Base-by-base conservation (phyloP, 2,888 invertebrate genomes). In the Patella depressa region DNA sequence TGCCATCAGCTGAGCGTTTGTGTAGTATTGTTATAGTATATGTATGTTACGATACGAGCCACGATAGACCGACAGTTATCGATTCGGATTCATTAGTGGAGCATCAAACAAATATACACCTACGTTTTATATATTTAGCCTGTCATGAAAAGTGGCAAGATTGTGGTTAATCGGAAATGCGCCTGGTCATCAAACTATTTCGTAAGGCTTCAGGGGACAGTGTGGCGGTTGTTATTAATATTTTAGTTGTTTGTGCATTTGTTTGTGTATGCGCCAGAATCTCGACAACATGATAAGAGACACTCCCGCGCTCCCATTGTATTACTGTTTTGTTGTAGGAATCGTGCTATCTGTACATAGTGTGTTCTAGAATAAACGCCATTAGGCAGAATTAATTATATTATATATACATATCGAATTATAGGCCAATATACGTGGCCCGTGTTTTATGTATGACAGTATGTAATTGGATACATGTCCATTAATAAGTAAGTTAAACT, bases 31-130 rank as follows among this genome's bases (percentile, higher is more conserved):
- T 70, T 34, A 72, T 54, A 19, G 29, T 55, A 75, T 5, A 15
- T 69, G 24, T n/a, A 72, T 72, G 71, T 71, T 73, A 70, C 72
- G 53, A 70, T 45, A 45, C 45, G 65, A 65, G 65, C 19, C 19
- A 65, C 65, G 24, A 24, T 65, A 65, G 65, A 65, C 65, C 65
- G 65, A 65, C 19, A 65, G 65, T 19, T 65, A 65, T 65, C 24
- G 65, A 65, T 65, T 24, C 24, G 7, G 65, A 65, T 24, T 19
- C 65, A 65, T 65, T 65, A 65, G 65, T 24, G 65, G 19, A 14
- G 19, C 24, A 65, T 65, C 65, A 65, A 65, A 65, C 65, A 65
- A 65, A 65, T 65, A 65, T 65, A 19, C 65, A 65, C 65, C 65
- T 65, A 65, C 65, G 65, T 65, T 65, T 24, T 24, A 65, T 24